Evolutionary conservation across 2,113 vertebrate species (phyloP), one percentile per base, ranked within the genome.

Genomic region (Tupaia chinensis): DNA sequence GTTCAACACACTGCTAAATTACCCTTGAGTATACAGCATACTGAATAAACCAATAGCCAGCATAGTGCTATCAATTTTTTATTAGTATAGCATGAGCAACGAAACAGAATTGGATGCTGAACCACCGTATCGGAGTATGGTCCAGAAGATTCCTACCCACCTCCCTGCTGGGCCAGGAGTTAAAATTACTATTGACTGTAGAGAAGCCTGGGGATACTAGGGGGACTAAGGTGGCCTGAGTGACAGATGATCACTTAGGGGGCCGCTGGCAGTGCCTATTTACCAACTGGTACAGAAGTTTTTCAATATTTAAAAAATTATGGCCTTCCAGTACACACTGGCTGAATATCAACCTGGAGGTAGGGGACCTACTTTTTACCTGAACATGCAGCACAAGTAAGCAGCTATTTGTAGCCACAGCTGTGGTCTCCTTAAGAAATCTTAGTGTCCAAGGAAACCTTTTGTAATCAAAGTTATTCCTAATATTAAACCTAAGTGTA

Each of bases 301-400:
- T 90, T 95, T 89, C 17, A 86, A 56, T 80, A 94, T 72, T 92
- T 93, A 95, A 14, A 83, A 89, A 87, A 53, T 63, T 29, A 78
- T 20, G 29, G 17, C 9, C 61, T 32, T 29, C 63, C 4, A 69
- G 32, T 25, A 5, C 9, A 95, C 2, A 70, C 2, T 80, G 84
- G 61, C 23, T 91, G 7, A 88, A 68, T 91, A 78, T 81, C 29
- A 78, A 58, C 60, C 13, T 53, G 53, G n/a, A 77, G 66, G 13
- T 11, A 76, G 19, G 58, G 53, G 60, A 82, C 22, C 13, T 88
- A 80, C 66, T 84, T 92, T 95, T 94, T 58, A 95, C 13, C 19
- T 27, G 74, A 83, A 92, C 14, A 86, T 53, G 14, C 22, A 80
- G 66, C 5, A 19, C 61, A 87, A 92, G 17, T 65, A 81, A 88